Base-by-base conservation (phyloP, 2,113 vertebrate genomes). In the Eurystomus gularis region DNA sequence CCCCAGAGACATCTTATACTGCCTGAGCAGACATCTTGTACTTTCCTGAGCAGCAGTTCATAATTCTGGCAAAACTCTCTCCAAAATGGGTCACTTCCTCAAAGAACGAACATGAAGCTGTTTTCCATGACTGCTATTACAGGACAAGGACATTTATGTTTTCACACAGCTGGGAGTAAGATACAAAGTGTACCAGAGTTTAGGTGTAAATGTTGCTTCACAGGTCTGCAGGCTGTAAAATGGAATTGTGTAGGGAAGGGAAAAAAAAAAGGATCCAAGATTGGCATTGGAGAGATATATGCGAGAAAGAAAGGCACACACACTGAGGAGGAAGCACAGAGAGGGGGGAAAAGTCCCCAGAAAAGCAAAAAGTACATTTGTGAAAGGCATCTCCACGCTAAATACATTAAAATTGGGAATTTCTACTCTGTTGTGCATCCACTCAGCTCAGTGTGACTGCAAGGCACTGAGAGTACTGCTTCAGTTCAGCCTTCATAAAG, bases 251-350 rank as follows among this genome's bases (percentile, higher is more conserved):
- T 13, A 13, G 24, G 46, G 25, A 71, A 85, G 44, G 54, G 26
- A 29, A 21, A 54, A 55, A 51, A 40, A n/a, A 57, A 29, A 8
- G 12, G 10, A 15, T 9, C n/a, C 21, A 39, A 83, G 73, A 42
- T 21, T 5, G 55, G n/a, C 61, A 26, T 0, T 57, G 54, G 51
- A 62, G 58, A 60, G 17, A 71, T 46, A n/a, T 8, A 18, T 11
- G 26, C 33, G 51, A 78, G 65, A 39, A 64, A 68, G 39, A 28
- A 84, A 78, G 55, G 40, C 21, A 35, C 0, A 1, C 13, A 35
- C 1, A 0, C 5, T 0, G 1, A 58, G 70, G 29, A 54, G 21
- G 17, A 61, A 90, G 26, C 31, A 25, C 24, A 42, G 42, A 17
- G 69, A 11, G 15, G 3, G 7, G 15, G 0, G 5, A 7, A 15